phyloP scores from a whole-genome alignment of 2,113 vertebrate genomes.

The Setophaga petechia region DNA sequence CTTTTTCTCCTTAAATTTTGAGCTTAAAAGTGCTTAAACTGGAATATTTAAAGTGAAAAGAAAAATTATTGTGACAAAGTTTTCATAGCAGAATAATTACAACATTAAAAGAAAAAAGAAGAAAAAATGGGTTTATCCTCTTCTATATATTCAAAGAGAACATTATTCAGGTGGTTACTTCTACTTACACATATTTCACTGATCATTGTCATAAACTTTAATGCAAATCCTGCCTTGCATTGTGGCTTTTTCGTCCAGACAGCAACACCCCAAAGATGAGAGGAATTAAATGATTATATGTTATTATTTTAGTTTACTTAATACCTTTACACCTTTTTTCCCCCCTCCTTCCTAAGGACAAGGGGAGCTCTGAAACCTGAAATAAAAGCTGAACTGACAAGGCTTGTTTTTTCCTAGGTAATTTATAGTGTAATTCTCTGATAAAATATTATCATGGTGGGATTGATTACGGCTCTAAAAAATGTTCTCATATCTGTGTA shows the following conservation, averaged over 20 bases:
- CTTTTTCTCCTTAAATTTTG: background rate
- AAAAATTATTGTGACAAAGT: background rate
- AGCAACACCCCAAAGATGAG: background rate
- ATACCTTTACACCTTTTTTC: background rate
- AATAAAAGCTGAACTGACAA: slow-evolving; percentile 48
- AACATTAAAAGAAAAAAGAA: background rate
- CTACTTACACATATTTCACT: fast-evolving
- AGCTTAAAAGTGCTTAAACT: background rate
- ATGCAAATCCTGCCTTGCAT: background rate
- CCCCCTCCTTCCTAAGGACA: background rate
- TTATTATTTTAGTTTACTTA: background rate
- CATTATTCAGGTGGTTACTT: background rate
- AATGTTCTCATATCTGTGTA: background rate
- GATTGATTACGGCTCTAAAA: background rate
- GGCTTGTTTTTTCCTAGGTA: background rate
- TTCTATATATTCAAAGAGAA: background rate
- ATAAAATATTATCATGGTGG: background rate
- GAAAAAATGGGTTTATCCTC: background rate
- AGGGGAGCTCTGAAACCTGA: slow-evolving; percentile 36
- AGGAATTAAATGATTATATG: slow-evolving; percentile 18
- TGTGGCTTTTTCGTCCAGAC: background rate
- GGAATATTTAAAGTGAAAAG: background rate
- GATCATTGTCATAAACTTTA: background rate
- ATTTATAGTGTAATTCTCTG: background rate
- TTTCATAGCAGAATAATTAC: background rate